Evolutionary conservation across 2,888 invertebrate species (phyloP).

Genomic region (Lepidochitona cinerea): DNA sequence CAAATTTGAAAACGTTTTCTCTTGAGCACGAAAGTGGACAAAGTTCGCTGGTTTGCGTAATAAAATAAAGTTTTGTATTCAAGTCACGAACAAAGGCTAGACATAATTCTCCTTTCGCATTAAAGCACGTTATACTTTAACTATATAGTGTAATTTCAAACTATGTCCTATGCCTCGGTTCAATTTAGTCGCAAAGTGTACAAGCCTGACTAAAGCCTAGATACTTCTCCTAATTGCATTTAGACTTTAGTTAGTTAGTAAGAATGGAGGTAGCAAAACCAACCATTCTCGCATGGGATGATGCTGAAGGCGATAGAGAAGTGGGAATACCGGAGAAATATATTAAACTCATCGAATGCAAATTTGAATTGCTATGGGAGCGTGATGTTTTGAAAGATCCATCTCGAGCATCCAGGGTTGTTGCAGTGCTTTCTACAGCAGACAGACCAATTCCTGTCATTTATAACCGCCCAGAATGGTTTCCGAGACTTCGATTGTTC

Average conservation of each 20-base stretch:
- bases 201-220: too few relatives aligned
- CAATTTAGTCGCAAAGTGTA: not conserved
- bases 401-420: not conserved
- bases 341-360: not conserved
- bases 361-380: constrained; percentile 4
- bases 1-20: too few relatives aligned
- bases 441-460: not conserved
- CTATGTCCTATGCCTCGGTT: too few relatives aligned
- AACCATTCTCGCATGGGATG: not conserved
- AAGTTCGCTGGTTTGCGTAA: too few relatives aligned
- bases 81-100: too few relatives aligned
- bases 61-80: too few relatives aligned
- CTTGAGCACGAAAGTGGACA: too few relatives aligned
- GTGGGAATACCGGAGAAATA: not conserved
- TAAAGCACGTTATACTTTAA: too few relatives aligned
- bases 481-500: not conserved
- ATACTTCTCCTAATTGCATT: too few relatives aligned
- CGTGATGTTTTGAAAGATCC: not conserved
- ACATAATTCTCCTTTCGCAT: too few relatives aligned
- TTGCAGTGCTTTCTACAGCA: not conserved
- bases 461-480: not conserved
- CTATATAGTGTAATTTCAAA: too few relatives aligned
- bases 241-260: too few relatives aligned
- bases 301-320: not conserved
- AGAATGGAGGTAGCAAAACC: not conserved